Base-by-base conservation (phyloP, 2,797 vertebrate species). In the Selene dorsalis region DNA sequence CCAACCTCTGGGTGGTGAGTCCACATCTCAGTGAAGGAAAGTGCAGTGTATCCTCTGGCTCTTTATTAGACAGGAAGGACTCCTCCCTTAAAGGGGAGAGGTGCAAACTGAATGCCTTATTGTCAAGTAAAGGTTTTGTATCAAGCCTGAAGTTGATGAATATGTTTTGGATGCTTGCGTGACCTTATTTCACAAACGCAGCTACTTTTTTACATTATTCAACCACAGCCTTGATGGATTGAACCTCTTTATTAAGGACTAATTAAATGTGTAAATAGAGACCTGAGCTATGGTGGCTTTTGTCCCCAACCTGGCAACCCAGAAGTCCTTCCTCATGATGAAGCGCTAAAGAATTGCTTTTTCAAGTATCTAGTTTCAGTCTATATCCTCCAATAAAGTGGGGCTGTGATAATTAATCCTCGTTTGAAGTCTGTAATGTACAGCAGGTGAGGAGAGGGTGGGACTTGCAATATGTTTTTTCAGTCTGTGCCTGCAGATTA, bases 1-100 rank as follows among this genome's bases (percentile, higher is more conserved):
- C 16, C 10, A 24, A 24, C 53, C 0, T 63, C 8, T 45, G 22
- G 22, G 22, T 50, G 11, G 45, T 32, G 43, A 28, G 6, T n/a
- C 10, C 17, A 35, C n/a, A 7, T 61, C 4, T 50, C n/a, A 50
- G 30, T 59, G 32, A 55, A 26, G 32, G 52, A 68, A 74, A 52
- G 47, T 38, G 58, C 43, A 60, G 57, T 39, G n/a, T 56, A 10
- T n/a, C 50, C 38, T 53, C 28, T 14, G 66, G 39, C 45, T 70
- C 67, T 73, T 66, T 70, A 70, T 57, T 10, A 55, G 55, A 68
- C 77, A 73, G 80, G 75, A 79, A 81, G 80, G 68, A 63, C 77
- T 58, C 79, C 83, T 76, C 68, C 72, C 86, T 83, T 26, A 18
- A 53, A 53, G 43, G 55, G 68, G 55, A 80, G 64, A 62, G 53